Conservation (phyloP, 2,888 invertebrate species). For the Enoplolaimus lenunculus region DNA sequence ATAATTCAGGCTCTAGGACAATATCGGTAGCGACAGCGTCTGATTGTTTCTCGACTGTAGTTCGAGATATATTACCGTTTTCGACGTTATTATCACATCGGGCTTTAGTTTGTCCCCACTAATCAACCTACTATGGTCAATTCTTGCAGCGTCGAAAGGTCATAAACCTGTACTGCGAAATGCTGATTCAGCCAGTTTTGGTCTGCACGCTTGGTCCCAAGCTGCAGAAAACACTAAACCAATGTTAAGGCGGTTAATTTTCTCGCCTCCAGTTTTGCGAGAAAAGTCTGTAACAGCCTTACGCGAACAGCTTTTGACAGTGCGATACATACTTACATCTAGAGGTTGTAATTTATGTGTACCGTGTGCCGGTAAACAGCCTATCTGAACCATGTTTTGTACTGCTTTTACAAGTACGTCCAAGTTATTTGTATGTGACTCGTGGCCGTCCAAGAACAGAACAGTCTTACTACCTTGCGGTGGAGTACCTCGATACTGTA, state of each 20-base stretch:
- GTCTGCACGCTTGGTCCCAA: not conserved
- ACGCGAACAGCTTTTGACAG: not conserved
- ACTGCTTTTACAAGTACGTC: not conserved
- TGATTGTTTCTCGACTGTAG: too few species aligned
- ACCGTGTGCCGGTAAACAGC: slow-evolving; percentile 7
- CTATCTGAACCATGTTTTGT: not conserved
- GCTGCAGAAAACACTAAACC: not conserved
- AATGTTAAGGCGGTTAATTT: not conserved
- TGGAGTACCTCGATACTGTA: not conserved
- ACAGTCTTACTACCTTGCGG: slow-evolving; percentile 3
- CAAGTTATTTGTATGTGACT: not conserved
- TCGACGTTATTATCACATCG: not conserved
- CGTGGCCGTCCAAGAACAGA: slow-evolving; percentile 11
- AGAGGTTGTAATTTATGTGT: slow-evolving; percentile 13
- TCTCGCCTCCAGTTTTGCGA: not conserved
- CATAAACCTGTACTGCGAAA: not conserved
- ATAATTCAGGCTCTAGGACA: too few species aligned
- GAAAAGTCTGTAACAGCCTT: not conserved
- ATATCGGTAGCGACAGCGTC: too few species aligned
- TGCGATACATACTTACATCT: not conserved
- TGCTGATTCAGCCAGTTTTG: not conserved
- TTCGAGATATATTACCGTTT: too few species aligned
- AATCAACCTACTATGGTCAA: too few species aligned
- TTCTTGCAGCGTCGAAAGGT: not conserved
- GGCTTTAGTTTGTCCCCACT: not conserved